A percentile compares a stretch with the other conserved stretches of the same genome.
These are phyloP conservation scores for Rhinophrynus dorsalis DNA, from an alignment of 2,797 vertebrate species.

Conservation along the genomic window DNA sequence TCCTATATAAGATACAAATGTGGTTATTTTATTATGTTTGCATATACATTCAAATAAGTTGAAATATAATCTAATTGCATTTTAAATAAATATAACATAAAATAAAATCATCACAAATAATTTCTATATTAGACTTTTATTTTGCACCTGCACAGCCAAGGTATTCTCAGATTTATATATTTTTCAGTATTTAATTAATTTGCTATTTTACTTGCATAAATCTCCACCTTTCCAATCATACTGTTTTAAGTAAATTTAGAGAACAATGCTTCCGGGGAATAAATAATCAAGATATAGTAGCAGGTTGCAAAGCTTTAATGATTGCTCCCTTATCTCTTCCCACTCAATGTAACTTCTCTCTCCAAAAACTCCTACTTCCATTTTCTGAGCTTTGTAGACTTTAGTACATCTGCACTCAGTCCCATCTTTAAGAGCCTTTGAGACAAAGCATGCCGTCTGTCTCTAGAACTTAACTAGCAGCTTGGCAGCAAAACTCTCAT, in stretches of 20 bases:
- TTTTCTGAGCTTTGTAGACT: constrained; percentile 32
- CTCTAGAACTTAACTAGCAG: constrained; percentile 44
- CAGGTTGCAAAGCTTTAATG: constrained; percentile 48
- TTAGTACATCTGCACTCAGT: constrained; percentile 40
- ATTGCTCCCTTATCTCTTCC: constrained; percentile 45
- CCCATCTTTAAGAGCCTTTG: constrained; percentile 35
- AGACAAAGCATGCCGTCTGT: constrained; percentile 46
- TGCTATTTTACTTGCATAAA: constrained; percentile 3
- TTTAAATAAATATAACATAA: neutral
- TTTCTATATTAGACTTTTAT: too few relatives aligned
- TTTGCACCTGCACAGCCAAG: neutral
- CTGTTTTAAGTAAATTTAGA: constrained; percentile 6
- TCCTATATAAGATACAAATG: too few relatives aligned
- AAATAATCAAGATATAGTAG: constrained; percentile 32
- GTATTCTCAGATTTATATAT: neutral
- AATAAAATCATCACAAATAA: too few relatives aligned
- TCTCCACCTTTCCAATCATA: neutral
- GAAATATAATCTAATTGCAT: too few relatives aligned
- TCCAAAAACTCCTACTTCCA: constrained; percentile 46
- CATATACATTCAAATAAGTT: too few relatives aligned
- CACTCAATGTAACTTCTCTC: constrained; percentile 39
- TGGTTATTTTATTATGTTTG: too few relatives aligned
- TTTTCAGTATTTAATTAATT: constrained; percentile 10
- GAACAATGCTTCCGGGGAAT: constrained; percentile 33
- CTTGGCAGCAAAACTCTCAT: constrained; percentile 43